phyloP scores from a whole-genome alignment of 2,113 vertebrate species.

The Syrrhaptes paradoxus region DNA sequence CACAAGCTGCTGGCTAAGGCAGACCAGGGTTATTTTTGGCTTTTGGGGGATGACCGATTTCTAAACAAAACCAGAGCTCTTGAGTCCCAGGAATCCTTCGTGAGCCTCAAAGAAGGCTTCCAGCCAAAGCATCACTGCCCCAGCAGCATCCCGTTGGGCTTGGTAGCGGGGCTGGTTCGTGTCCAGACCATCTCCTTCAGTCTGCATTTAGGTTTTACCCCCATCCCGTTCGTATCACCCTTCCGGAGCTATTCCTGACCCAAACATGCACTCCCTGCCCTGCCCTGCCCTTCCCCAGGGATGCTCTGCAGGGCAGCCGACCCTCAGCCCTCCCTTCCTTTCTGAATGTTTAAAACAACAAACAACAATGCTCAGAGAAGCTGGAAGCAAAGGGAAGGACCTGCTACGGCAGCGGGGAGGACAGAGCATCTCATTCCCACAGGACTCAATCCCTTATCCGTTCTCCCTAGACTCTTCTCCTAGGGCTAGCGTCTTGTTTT shows the following conservation, averaged over 20 bases:
- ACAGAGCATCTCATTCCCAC: not conserved
- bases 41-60: not conserved
- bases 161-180: not conserved
- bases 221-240: not conserved
- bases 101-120: not conserved
- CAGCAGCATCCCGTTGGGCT: not conserved
- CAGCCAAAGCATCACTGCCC: not conserved
- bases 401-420: not conserved
- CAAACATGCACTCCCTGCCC: not conserved
- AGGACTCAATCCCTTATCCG: not conserved
- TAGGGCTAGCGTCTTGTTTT: not conserved
- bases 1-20: constrained; percentile 28
- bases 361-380: not conserved
- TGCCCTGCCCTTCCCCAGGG: not conserved
- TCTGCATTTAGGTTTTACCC: not conserved
- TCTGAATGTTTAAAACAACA: not conserved
- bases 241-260: not conserved
- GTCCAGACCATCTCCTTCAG: not conserved
- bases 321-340: not conserved
- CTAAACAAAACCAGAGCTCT: not conserved
- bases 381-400: not conserved
- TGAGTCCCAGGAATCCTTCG: not conserved
- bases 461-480: not conserved
- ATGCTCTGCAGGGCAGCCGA: not conserved
- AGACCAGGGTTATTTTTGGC: constrained; percentile 33